Evolutionary conservation across 2,888 invertebrate genomes (phyloP).

Genomic region (Biston betularia): DNA sequence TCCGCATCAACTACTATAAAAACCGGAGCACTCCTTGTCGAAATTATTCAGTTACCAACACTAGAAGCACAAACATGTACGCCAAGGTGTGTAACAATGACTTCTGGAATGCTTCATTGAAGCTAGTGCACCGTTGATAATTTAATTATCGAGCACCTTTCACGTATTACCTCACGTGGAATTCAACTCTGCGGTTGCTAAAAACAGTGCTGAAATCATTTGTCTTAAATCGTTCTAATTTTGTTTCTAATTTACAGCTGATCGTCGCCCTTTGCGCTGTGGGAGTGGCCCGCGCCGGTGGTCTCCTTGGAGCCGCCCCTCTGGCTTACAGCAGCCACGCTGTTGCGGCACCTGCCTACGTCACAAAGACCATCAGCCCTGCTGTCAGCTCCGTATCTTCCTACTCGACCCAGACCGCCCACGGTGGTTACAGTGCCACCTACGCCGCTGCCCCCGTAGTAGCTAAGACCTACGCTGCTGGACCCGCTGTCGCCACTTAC

Average conservation of each 20-base stretch:
- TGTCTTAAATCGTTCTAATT: neutral
- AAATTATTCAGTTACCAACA: constrained; percentile 85
- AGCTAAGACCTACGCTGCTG: constrained; percentile 53
- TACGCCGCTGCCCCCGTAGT: constrained; percentile 69
- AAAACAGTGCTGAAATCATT: constrained; percentile 1
- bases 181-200: neutral
- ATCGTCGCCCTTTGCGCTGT: constrained; percentile 86
- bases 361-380: constrained; percentile 57
- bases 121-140: constrained; percentile 11
- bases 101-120: constrained; percentile 21
- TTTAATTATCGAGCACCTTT: constrained; percentile 13
- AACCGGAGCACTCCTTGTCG: constrained; percentile 74
- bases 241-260: constrained; percentile 64
- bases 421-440: constrained; percentile 57
- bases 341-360: constrained; percentile 65
- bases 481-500: constrained; percentile 72
- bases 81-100: constrained; percentile 74
- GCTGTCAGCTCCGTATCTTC: constrained; percentile 65
- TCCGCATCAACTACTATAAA: constrained; percentile 75
- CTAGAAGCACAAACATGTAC: constrained; percentile 82
- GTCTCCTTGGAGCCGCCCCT: constrained; percentile 77
- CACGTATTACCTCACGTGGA: constrained; percentile 6
- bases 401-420: constrained; percentile 63
- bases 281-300: constrained; percentile 86
- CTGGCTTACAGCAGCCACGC: constrained; percentile 80